Percentiles rank a stretch among this genome's conserved stretches.
These are phyloP conservation scores for Planiliza haematocheilus DNA, from an alignment of 2,113 vertebrate species.

Conservation along the genomic window DNA sequence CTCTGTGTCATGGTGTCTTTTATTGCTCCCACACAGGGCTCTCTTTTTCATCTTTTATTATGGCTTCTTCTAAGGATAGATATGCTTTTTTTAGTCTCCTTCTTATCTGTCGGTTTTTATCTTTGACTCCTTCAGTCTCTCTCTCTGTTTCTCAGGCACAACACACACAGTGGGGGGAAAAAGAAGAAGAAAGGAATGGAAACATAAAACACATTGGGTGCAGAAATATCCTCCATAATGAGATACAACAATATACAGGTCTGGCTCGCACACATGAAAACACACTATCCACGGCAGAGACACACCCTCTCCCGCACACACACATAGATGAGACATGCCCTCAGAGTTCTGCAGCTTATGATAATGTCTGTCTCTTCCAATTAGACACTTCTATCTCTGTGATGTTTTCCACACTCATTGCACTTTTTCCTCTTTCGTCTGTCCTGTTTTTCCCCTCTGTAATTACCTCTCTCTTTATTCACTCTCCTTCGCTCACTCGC, in stretches of 20 bases:
- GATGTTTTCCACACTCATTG: conserved; percentile 66
- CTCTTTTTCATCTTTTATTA: conserved; percentile 66
- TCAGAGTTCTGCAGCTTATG: conserved; percentile 57
- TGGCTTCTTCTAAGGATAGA: conserved; percentile 39
- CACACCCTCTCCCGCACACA: neutral
- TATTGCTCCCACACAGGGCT: conserved; percentile 43
- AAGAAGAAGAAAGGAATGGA: no score
- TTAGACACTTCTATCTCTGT: conserved; percentile 62
- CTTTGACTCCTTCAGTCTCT: conserved; percentile 29
- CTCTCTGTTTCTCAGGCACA: neutral
- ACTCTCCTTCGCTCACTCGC: conserved; percentile 19
- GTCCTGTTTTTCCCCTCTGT: conserved; percentile 29
- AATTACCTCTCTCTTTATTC: conserved; percentile 44
- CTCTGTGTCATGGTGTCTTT: conserved; percentile 40
- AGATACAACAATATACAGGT: conserved; percentile 50
- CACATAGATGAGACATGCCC: conserved; percentile 31
- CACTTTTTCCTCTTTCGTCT: conserved; percentile 35
- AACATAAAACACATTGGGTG: conserved; percentile 12
- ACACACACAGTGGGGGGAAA: neutral
- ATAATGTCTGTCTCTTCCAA: conserved; percentile 68
- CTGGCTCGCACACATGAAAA: conserved; percentile 6
- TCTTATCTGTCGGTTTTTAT: conserved; percentile 59
- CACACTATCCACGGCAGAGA: conserved; percentile 2
- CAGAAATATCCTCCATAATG: conserved; percentile 56
- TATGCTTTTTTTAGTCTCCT: conserved; percentile 46